Evolutionary conservation across 2,113 vertebrate genomes (phyloP).

Genomic region (Sminthopsis crassicaudata): DNA sequence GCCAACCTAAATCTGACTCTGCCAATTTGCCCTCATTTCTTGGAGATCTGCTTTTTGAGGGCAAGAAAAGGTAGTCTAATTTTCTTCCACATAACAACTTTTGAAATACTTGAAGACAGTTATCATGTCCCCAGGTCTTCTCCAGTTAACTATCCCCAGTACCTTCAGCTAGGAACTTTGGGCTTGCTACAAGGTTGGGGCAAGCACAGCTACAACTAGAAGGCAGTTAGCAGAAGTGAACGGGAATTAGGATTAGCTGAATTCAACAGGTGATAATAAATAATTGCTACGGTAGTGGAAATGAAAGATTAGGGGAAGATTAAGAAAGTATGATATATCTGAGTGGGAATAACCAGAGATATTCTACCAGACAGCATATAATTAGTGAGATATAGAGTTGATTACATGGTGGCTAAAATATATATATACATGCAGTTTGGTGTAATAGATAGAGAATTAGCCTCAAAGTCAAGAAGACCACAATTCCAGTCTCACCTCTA

Average conservation of each 20-base stretch:
- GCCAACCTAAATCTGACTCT: background rate
- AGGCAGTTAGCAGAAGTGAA: background rate
- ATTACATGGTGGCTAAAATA: background rate
- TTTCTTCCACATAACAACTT: background rate
- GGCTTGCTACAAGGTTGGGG: background rate
- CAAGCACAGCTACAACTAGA: background rate
- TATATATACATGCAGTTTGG: background rate
- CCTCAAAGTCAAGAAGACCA: background rate
- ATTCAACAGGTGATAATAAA: background rate
- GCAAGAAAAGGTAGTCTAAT: background rate
- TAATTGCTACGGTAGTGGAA: background rate
- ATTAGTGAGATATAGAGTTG: background rate
- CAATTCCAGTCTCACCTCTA: background rate
- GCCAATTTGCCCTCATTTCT: background rate
- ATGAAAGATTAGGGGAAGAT: background rate
- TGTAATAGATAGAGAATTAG: background rate
- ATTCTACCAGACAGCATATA: background rate
- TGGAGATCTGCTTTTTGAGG: background rate
- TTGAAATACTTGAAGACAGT: background rate
- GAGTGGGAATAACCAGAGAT: background rate
- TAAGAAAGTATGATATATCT: background rate
- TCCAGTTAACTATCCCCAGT: background rate
- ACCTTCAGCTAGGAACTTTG: background rate
- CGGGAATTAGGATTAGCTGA: background rate
- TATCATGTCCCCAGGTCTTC: background rate